Percentiles rank a stretch among this genome's conserved stretches.
These are phyloP conservation scores for Zaprionus vittiger DNA, from an alignment of 1,140 invertebrate species.

Conservation along the genomic window DNA sequence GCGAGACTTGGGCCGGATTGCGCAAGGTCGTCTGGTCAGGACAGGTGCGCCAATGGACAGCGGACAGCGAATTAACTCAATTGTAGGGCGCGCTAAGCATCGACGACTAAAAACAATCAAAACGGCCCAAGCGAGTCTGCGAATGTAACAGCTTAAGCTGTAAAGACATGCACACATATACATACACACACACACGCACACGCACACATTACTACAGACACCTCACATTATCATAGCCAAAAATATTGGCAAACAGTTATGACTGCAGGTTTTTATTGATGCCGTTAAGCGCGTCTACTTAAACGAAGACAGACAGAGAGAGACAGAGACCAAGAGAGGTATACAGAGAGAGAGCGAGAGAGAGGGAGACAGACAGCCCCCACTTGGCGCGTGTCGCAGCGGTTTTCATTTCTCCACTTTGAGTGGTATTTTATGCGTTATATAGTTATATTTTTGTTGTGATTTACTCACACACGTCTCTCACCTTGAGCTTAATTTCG, in stretches of 20 bases:
- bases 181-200: background rate
- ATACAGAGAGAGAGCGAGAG: background rate
- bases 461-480: slow-evolving; percentile 18
- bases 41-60: slow-evolving; percentile 58
- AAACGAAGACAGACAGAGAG: too few relatives aligned
- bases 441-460: slow-evolving; percentile 17
- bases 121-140: slow-evolving; percentile 1
- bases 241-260: slow-evolving; percentile 68
- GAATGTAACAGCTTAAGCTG: slow-evolving; percentile 19
- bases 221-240: slow-evolving; percentile 22
- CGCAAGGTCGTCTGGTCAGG: slow-evolving; percentile 80
- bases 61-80: slow-evolving; percentile 46
- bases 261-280: slow-evolving; percentile 50
- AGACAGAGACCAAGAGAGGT: too few relatives aligned
- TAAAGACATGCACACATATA: background rate
- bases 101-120: slow-evolving; percentile 15
- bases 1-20: slow-evolving; percentile 60
- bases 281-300: slow-evolving; percentile 40
- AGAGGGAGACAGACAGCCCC: background rate
- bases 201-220: background rate
- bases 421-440: slow-evolving; percentile 11
- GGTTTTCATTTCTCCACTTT: slow-evolving; percentile 65
- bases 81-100: slow-evolving; percentile 56
- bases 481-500: slow-evolving; percentile 82
- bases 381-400: slow-evolving; percentile 47